phyloP scores from a whole-genome alignment of 2,888 invertebrate genomes.

The Tipula confusa region DNA sequence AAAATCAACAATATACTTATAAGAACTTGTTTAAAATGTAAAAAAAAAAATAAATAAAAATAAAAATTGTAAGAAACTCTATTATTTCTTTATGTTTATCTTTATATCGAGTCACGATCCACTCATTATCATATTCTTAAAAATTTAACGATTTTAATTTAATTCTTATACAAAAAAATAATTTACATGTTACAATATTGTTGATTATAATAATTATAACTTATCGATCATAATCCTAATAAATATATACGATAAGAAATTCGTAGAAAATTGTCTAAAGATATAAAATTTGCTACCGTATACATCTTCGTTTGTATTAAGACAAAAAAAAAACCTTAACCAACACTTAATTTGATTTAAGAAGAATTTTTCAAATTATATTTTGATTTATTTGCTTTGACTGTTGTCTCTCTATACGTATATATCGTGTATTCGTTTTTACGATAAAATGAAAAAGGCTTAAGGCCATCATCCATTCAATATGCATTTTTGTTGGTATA shows the following conservation, averaged over 20 bases:
- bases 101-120: conserved; percentile 16
- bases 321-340: not conserved
- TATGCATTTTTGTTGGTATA: not conserved
- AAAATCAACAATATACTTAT: conserved; percentile 7
- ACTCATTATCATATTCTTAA: not conserved
- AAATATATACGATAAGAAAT: too few relatives aligned
- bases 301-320: not conserved
- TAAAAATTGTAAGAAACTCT: not conserved
- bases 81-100: conserved; percentile 3
- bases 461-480: not conserved
- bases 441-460: not conserved
- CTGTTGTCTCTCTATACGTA: not conserved
- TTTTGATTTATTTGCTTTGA: conserved; percentile 25
- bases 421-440: not conserved
- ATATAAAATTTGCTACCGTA: not conserved
- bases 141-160: not conserved
- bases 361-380: conserved; percentile 7
- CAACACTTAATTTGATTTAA: not conserved
- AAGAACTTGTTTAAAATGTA: not conserved
- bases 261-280: not conserved
- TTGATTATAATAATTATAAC: conserved; percentile 7
- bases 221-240: too few relatives aligned
- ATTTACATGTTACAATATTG: not conserved
- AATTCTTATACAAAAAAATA: too few relatives aligned
- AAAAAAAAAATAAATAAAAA: too few relatives aligned